Evolutionary conservation across 2,113 vertebrate genomes (phyloP).

Genomic region (Steatornis caripensis): DNA sequence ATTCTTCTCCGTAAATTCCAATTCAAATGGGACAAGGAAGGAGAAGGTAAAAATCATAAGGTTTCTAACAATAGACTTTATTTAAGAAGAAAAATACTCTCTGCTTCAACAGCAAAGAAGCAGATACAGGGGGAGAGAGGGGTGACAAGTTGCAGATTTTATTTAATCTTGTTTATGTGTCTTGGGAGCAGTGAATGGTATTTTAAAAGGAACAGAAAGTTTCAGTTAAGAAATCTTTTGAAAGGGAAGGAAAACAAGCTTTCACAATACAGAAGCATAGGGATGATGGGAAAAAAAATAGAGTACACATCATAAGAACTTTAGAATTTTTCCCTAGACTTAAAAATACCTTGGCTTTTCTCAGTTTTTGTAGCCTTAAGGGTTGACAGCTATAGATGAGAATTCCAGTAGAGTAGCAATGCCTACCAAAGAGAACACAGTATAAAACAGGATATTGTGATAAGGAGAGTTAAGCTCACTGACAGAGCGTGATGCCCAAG

Average conservation of each 20-base stretch:
- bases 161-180: background rate
- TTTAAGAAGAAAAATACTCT: background rate
- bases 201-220: background rate
- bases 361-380: background rate
- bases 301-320: background rate
- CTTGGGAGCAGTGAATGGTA: background rate
- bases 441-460: background rate
- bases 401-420: background rate
- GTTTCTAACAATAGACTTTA: background rate
- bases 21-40: background rate
- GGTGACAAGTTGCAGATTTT: background rate
- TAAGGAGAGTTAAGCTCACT: background rate
- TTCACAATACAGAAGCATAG: background rate
- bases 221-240: background rate
- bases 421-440: background rate
- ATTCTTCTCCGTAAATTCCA: background rate
- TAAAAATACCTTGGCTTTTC: background rate
- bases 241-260: background rate
- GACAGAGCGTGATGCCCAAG: background rate
- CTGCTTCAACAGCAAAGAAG: background rate
- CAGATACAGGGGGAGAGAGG: background rate
- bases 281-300: background rate
- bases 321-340: background rate
- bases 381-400: background rate
- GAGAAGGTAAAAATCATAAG: background rate